A percentile compares a stretch with the other conserved stretches of the same genome.
phyloP scores from a whole-genome alignment of 2,113 vertebrate genomes.

The Motacilla alba region DNA sequence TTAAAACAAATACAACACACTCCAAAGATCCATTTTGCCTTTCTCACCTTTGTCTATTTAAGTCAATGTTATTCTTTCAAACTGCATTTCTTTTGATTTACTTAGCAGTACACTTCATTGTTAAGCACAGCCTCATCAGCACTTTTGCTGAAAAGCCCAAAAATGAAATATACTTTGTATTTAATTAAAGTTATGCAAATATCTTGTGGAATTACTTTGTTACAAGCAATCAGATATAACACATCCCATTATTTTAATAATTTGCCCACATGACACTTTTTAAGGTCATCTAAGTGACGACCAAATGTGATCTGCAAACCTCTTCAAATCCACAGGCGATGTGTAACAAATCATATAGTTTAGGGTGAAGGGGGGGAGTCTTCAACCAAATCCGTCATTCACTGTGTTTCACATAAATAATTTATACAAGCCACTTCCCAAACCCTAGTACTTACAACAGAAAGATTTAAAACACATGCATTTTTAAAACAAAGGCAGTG shows the following conservation, averaged over 20 bases:
- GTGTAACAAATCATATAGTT: background rate
- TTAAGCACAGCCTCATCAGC: background rate
- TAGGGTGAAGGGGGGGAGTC: background rate
- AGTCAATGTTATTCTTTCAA: background rate
- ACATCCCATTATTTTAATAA: background rate
- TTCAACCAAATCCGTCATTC: background rate
- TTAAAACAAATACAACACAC: background rate
- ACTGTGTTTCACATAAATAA: background rate
- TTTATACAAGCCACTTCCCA: background rate
- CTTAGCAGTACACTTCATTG: background rate
- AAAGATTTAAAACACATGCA: background rate
- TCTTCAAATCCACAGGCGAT: background rate
- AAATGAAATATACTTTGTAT: background rate
- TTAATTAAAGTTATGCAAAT: background rate
- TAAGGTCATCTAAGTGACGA: background rate
- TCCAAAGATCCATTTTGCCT: background rate
- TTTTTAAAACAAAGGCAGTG: background rate
- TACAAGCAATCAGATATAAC: background rate
- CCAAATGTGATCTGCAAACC: background rate
- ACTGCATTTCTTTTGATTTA: background rate
- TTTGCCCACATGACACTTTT: background rate
- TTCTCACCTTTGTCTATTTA: background rate
- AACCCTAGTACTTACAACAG: background rate
- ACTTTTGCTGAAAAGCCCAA: background rate
- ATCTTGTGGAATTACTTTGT: background rate